phyloP scores from a whole-genome alignment of 2,797 vertebrate species.

The Gambelia wislizenii region DNA sequence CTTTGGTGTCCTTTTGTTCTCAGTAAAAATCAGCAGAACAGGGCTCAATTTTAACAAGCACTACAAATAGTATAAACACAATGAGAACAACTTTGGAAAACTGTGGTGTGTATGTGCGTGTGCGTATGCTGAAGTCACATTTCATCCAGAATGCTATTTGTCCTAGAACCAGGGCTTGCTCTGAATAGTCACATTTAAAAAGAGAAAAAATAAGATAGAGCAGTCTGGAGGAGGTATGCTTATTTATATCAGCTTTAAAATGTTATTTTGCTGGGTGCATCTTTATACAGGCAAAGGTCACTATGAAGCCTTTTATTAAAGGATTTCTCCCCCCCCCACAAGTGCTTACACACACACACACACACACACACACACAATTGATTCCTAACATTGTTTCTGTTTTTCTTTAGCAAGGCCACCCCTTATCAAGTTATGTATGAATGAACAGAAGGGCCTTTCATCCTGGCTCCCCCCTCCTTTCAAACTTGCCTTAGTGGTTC shows the following conservation, averaged over 20 bases:
- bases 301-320: neutral
- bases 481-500: conserved; percentile 77
- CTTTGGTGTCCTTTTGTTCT: neutral
- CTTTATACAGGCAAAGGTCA: neutral
- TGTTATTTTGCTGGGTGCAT: neutral
- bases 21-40: neutral
- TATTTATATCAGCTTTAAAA: conserved; percentile 19
- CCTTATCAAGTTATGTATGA: conserved; percentile 80
- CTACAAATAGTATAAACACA: neutral
- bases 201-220: neutral
- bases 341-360: neutral
- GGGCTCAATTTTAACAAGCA: neutral
- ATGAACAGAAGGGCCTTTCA: conserved; percentile 87
- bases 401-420: conserved; percentile 37
- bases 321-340: neutral
- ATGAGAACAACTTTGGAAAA: neutral
- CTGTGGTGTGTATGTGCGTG: no score
- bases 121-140: neutral
- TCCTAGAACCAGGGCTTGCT: neutral
- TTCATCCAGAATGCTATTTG: neutral
- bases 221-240: neutral
- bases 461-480: conserved; percentile 47
- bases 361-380: neutral
- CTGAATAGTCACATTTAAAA: neutral
- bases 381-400: conserved; percentile 51